Evolutionary conservation across 2,113 vertebrate genomes (phyloP), one percentile per base, ranked within the genome.

Genomic region (Heliornis fulica): DNA sequence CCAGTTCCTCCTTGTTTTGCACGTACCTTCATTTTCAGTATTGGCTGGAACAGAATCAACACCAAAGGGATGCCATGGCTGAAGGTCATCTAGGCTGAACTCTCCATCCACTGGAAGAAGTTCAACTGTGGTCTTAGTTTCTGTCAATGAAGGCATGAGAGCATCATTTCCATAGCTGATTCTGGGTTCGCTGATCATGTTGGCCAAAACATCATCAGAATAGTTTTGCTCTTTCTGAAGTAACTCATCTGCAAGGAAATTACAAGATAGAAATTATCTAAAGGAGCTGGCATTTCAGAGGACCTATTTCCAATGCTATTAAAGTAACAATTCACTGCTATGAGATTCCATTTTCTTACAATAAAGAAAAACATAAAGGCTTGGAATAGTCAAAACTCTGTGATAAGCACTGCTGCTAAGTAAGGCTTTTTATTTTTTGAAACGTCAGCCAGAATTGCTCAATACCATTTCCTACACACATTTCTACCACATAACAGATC

Each of bases 91-190:
- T 86, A 99, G 95, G 94, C 98, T 98, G 91, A 99, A 97, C 13
- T 98, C 98, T 54, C 98, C 98, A 48, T 99, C 99, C 88, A 99
- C 98, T 4, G 99, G 98, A 83, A 99, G 98, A 69, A 98, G 98
- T 87, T 99, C 99, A 97, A 99, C 98, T 7, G 99, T 98, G 63
- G 98, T 99, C 90, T 98, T 98, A 15, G 99, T 99, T 97, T 99
- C 99, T 0, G 98, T 98, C 97, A 99, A 89, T 65, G 99, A 98
- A 3, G 99, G 99, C 99, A 99, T 99, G 90, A 99, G 99, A 50
- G 99, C 99, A 41, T 99, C 99, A 10, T 99, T 99, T 65, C 99
- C 99, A 14, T 99, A 99, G 95, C 99, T 99, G 96, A 99, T 98
- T 74, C 99, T 98, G 59, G 98, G 98, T 25, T 99, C 99, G 0